phyloP scores from a whole-genome alignment of 2,888 invertebrate genomes.

The Chouioia cunea region DNA sequence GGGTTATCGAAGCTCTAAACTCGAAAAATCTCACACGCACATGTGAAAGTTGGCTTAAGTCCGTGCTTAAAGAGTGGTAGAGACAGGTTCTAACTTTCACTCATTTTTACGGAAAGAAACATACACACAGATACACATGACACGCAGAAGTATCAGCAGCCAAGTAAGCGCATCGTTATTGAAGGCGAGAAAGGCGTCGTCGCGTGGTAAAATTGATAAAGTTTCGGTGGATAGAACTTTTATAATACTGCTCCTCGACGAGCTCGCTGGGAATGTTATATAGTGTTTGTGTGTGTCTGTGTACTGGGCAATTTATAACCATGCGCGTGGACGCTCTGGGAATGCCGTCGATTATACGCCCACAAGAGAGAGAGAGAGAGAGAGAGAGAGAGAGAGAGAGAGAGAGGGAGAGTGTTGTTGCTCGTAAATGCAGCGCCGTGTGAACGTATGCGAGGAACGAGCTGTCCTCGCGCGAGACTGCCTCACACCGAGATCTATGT shows the following conservation, averaged over 20 bases:
- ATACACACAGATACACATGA: no score
- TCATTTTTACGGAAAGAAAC: no score
- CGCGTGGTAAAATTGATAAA: conserved; percentile 66
- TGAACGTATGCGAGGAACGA: conserved; percentile 2
- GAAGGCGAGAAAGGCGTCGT: conserved; percentile 41
- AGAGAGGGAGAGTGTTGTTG: background rate
- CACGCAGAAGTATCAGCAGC: no score
- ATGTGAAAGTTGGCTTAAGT: no score
- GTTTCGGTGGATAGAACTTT: conserved; percentile 63
- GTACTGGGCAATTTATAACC: background rate
- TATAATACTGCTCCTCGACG: conserved; percentile 60
- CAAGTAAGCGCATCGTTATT: no score
- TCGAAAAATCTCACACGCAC: no score
- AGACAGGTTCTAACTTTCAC: no score
- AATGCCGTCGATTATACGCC: background rate
- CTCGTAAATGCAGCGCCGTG: conserved; percentile 1
- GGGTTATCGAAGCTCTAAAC: no score
- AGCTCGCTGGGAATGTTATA: no score
- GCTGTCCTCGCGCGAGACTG: background rate
- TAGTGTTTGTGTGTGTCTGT: conserved; percentile 1
- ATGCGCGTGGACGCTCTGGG: background rate
- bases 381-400: background rate
- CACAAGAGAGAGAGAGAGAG: conserved; percentile 10
- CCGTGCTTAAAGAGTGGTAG: no score
- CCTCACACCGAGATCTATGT: background rate